phyloP scores from a whole-genome alignment of 2,888 invertebrate species.

The Petrolisthes manimaculis region DNA sequence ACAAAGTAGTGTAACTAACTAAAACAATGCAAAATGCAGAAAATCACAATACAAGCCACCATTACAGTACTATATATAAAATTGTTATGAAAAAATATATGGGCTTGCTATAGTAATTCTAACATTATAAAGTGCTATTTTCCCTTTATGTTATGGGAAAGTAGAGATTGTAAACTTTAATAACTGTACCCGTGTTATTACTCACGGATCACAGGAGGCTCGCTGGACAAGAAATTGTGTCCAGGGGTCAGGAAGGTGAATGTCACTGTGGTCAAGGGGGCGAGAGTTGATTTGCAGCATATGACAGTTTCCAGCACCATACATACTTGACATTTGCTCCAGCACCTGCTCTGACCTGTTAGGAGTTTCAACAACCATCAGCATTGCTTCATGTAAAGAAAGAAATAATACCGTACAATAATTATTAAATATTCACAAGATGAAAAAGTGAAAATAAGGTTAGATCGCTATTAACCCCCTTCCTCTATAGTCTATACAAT shows the following conservation, averaged over 20 bases:
- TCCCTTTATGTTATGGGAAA: too few species aligned
- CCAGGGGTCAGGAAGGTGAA: constrained; percentile 77
- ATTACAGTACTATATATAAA: too few species aligned
- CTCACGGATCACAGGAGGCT: constrained; percentile 52
- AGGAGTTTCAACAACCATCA: neutral
- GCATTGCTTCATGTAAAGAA: neutral
- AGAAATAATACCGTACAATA: neutral
- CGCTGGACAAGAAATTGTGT: constrained; percentile 48
- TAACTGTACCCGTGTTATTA: neutral
- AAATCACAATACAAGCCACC: too few species aligned
- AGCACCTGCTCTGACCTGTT: constrained; percentile 85
- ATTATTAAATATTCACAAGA: neutral
- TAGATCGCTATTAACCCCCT: neutral
- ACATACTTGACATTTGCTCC: constrained; percentile 86
- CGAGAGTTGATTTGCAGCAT: constrained; percentile 90
- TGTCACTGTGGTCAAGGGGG: constrained; percentile 73
- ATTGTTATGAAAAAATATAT: too few species aligned
- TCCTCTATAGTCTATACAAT: too few species aligned
- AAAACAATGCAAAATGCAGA: too few species aligned
- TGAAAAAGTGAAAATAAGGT: neutral
- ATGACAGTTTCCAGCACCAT: constrained; percentile 89
- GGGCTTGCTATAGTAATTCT: too few species aligned
- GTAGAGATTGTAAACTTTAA: too few species aligned
- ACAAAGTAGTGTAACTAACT: too few species aligned
- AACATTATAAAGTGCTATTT: too few species aligned